Conservation (phyloP, 2,797 vertebrate species). For the Sciurus carolinensis region DNA sequence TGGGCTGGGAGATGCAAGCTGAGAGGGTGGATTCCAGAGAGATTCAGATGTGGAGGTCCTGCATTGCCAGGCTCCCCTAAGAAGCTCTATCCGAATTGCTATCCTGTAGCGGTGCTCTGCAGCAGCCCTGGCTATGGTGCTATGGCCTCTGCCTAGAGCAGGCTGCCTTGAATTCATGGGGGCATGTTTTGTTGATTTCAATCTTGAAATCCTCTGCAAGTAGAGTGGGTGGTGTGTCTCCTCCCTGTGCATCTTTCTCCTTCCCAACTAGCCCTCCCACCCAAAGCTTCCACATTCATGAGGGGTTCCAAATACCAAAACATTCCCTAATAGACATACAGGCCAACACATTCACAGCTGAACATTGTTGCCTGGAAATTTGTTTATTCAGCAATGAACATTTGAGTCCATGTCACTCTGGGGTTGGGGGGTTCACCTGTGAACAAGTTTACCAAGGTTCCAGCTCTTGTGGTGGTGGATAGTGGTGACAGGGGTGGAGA, state of each 20-base stretch:
- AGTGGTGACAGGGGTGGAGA: not conserved
- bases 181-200: not conserved
- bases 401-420: fast-evolving
- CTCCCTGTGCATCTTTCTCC: not conserved
- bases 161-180: not conserved
- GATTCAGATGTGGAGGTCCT: not conserved
- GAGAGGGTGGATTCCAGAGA: not conserved
- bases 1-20: not conserved
- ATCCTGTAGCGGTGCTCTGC: not conserved
- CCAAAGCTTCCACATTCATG: not conserved
- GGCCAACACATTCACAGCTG: not conserved
- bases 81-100: not conserved
- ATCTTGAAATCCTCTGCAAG: not conserved
- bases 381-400: not conserved
- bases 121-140: too few relatives aligned
- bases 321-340: not conserved
- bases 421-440: not conserved
- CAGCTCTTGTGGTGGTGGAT: not conserved
- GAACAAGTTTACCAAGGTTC: not conserved
- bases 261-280: not conserved
- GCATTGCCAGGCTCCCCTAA: not conserved
- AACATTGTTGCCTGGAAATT: not conserved
- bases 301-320: not conserved
- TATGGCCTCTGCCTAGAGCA: not conserved
- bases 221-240: not conserved